These are phyloP conservation scores for Nannoperca obscura DNA, from an alignment of 2,797 vertebrate species.

Conservation along the genomic window DNA sequence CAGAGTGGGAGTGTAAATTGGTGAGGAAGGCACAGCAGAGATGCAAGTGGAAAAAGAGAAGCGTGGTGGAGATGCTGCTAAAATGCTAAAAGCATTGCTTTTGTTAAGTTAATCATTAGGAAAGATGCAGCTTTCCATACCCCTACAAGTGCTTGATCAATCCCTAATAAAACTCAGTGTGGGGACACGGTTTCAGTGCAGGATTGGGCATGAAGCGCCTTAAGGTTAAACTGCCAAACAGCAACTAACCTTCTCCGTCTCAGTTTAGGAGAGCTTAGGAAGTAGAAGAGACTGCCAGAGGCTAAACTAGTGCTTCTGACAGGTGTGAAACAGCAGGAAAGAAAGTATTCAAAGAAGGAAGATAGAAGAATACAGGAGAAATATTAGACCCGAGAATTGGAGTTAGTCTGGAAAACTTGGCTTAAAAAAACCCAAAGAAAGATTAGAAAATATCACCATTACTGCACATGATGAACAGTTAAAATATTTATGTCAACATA, in stretches of 20 bases:
- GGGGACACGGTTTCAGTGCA: conserved; percentile 39
- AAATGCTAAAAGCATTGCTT: neutral
- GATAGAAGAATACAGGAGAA: conserved; percentile 56
- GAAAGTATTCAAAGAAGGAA: conserved; percentile 43
- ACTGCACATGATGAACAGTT: neutral
- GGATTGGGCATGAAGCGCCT: conserved; percentile 51
- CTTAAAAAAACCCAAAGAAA: neutral
- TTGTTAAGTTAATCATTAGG: conserved; percentile 22
- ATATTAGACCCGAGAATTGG: conserved; percentile 54
- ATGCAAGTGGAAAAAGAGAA: conserved; percentile 18
- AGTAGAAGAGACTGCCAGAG: conserved; percentile 84
- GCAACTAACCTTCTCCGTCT: conserved; percentile 86
- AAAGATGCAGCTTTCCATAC: conserved; percentile 20
- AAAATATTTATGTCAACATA: neutral
- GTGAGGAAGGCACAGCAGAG: conserved; percentile 30
- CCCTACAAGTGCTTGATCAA: conserved; percentile 30
- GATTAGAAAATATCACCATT: neutral
- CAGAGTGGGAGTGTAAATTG: conserved; percentile 14
- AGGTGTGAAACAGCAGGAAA: conserved; percentile 59
- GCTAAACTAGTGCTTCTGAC: conserved; percentile 88
- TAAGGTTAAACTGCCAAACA: conserved; percentile 36
- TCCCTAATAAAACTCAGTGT: conserved; percentile 43
- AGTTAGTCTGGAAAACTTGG: conserved; percentile 21
- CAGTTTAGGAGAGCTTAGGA: conserved; percentile 85
- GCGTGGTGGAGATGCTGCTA: conserved; percentile 6